Evolutionary conservation across 2,113 vertebrate species (phyloP).

Genomic region (Antennarius striatus): DNA sequence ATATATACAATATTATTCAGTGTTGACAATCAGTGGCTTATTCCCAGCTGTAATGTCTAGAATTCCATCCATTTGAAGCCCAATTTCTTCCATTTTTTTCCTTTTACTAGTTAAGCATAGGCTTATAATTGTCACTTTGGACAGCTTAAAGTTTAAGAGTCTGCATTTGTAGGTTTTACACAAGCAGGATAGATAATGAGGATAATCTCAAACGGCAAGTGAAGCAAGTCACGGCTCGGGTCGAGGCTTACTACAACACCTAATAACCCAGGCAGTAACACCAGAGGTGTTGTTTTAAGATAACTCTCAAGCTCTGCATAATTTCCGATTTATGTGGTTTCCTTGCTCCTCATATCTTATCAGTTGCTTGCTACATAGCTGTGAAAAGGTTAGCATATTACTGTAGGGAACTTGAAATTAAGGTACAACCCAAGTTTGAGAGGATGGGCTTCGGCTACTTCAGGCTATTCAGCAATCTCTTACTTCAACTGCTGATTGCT

Average conservation of each 20-base stretch:
- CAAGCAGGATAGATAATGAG: slow-evolving; percentile 61
- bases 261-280: slow-evolving; percentile 41
- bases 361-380: slow-evolving; percentile 36
- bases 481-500: slow-evolving; percentile 52
- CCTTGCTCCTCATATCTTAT: slow-evolving; percentile 49
- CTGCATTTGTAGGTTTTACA: slow-evolving; percentile 31
- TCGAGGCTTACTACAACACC: slow-evolving; percentile 53
- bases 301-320: slow-evolving; percentile 57
- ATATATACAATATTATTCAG: not conserved
- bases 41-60: not conserved
- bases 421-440: slow-evolving; percentile 31
- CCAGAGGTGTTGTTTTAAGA: slow-evolving; percentile 52
- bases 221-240: slow-evolving; percentile 49
- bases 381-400: slow-evolving; percentile 31
- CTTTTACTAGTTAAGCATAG: slow-evolving; percentile 24
- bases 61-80: slow-evolving; percentile 7
- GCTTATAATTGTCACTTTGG: slow-evolving; percentile 35
- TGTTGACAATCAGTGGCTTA: not conserved
- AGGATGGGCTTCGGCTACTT: slow-evolving; percentile 21
- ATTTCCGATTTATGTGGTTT: slow-evolving; percentile 40
- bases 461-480: slow-evolving; percentile 47
- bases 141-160: slow-evolving; percentile 27
- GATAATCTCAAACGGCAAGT: slow-evolving; percentile 61
- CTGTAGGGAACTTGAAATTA: slow-evolving; percentile 28
- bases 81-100: slow-evolving; percentile 28